Conservation (phyloP, 2,888 invertebrate species). For the Cataglyphis livida region DNA sequence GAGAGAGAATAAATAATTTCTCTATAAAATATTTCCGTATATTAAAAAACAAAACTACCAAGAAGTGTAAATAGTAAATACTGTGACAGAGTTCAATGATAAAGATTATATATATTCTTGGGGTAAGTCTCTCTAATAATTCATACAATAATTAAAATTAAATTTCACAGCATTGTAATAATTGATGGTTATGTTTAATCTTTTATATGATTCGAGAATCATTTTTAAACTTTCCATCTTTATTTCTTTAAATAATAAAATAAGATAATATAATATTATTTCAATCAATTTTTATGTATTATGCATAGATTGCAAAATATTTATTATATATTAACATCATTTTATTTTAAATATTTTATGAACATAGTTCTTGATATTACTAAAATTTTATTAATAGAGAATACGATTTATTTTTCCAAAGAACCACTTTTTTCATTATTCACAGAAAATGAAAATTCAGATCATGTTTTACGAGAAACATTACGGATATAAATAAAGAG, state of each 20-base stretch:
- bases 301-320: neutral
- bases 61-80: constrained; percentile 4
- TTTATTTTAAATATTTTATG: neutral
- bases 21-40: neutral
- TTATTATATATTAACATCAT: neutral
- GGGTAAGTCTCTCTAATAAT: constrained; percentile 3
- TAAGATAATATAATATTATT: neutral
- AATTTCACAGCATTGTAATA: neutral
- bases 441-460: neutral
- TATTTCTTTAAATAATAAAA: neutral
- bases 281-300: too few species aligned
- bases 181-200: neutral
- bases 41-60: neutral
- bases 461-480: neutral
- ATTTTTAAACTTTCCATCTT: neutral
- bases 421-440: neutral
- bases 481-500: neutral
- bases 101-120: constrained; percentile 6
- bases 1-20: neutral
- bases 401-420: neutral
- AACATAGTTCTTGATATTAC: neutral
- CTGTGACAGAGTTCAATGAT: neutral
- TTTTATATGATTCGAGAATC: neutral
- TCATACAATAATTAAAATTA: neutral
- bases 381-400: neutral